A percentile compares a stretch with the other conserved stretches of the same genome.
phyloP scores from a whole-genome alignment of 2,888 invertebrate genomes.

The Drosophila siamana region DNA sequence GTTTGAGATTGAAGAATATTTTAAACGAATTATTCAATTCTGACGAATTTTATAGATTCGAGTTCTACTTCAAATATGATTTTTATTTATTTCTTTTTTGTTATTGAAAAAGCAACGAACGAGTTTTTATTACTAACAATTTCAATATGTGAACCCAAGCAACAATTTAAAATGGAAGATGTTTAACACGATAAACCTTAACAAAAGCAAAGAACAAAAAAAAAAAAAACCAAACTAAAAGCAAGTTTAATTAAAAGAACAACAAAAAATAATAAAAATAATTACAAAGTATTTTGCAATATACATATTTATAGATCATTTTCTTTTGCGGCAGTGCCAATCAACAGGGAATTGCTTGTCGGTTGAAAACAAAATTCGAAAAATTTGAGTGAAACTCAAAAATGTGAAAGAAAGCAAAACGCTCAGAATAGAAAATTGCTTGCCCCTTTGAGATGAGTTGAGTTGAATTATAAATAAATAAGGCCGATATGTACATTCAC shows the following conservation, averaged over 20 bases:
- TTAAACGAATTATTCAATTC: constrained; percentile 51
- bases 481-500: constrained; percentile 62
- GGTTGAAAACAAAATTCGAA: constrained; percentile 53
- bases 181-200: constrained; percentile 52
- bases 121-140: constrained; percentile 72
- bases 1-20: constrained; percentile 81
- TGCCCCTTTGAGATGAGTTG: constrained; percentile 50
- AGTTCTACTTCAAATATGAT: constrained; percentile 36
- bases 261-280: constrained; percentile 68
- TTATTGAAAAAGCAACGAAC: constrained; percentile 56
- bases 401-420: constrained; percentile 25
- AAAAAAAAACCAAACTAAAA: constrained; percentile 49
- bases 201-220: constrained; percentile 60
- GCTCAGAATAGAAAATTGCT: constrained; percentile 26
- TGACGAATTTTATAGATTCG: constrained; percentile 29
- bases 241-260: constrained; percentile 64
- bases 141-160: constrained; percentile 64
- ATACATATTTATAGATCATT: constrained; percentile 72
- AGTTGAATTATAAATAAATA: constrained; percentile 75
- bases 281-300: constrained; percentile 80
- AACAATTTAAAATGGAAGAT: constrained; percentile 52
- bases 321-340: constrained; percentile 71
- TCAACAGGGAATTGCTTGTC: constrained; percentile 54
- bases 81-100: constrained; percentile 14
- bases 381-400: constrained; percentile 62